Evolutionary conservation across 92 coral and sea anemone genomes (phyloP).

Genomic region (Phymanthus crucifer): DNA sequence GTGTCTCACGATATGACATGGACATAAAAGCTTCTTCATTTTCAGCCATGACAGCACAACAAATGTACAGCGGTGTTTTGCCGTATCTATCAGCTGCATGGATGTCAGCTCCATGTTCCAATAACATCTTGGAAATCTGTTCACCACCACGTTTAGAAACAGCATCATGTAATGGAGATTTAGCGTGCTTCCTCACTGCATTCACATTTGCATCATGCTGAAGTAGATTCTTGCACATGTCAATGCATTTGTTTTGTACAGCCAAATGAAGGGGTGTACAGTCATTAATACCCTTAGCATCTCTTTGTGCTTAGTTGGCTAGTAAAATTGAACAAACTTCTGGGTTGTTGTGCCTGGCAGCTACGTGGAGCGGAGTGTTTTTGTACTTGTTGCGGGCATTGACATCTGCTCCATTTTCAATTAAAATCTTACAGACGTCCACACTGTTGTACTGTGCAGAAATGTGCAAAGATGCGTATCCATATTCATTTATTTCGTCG

Average conservation of each 20-base stretch:
- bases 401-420: not conserved
- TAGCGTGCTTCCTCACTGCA: not conserved
- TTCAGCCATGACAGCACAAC: not conserved
- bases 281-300: not conserved
- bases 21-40: not conserved
- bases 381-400: not conserved
- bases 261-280: not conserved
- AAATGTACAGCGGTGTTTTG: conserved; percentile 5
- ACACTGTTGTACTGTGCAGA: not conserved
- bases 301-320: not conserved
- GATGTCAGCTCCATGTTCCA: not conserved
- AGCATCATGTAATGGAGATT: not conserved
- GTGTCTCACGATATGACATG: not conserved
- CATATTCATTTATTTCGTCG: not conserved
- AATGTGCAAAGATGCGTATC: not conserved
- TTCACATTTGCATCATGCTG: not conserved
- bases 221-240: not conserved
- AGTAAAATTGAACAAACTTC: not conserved
- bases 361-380: not conserved
- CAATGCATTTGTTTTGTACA: not conserved
- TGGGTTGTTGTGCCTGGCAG: not conserved
- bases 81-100: not conserved
- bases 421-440: not conserved
- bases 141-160: not conserved
- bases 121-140: not conserved